phyloP scores from a whole-genome alignment of 1,140 invertebrate species.

The Drosophila neocordata region DNA sequence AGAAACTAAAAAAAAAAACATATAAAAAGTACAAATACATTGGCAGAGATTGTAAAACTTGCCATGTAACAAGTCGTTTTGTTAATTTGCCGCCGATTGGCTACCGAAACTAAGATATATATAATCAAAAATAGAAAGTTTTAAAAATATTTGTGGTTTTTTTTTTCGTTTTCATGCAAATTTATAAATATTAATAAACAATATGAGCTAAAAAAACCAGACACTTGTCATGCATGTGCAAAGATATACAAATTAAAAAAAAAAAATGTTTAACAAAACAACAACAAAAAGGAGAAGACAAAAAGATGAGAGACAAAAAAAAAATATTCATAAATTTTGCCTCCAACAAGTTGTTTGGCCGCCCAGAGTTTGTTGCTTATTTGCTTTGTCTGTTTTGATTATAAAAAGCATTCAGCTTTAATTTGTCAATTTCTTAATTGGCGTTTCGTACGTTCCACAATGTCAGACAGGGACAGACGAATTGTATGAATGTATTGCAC shows the following conservation, averaged over 20 bases:
- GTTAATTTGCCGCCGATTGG: conserved; percentile 82
- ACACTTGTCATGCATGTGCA: conserved; percentile 17
- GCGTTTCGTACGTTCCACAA: conserved; percentile 78
- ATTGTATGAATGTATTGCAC: background rate
- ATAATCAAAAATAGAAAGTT: conserved; percentile 59
- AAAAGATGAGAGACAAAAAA: conserved; percentile 23
- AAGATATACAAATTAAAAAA: conserved; percentile 26
- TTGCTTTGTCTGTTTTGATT: conserved; percentile 81
- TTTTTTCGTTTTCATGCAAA: conserved; percentile 36
- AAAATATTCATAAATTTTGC: conserved; percentile 64
- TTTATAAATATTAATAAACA: conserved; percentile 15
- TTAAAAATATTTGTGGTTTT: background rate
- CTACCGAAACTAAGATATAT: conserved; percentile 50
- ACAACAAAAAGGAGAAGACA: conserved; percentile 49
- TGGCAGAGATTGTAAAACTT: conserved; percentile 69
- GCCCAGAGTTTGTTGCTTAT: conserved; percentile 53
- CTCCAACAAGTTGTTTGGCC: conserved; percentile 47
- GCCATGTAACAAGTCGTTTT: conserved; percentile 75
- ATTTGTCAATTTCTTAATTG: conserved; percentile 82
- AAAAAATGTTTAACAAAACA: conserved; percentile 41
- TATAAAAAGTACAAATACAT: conserved; percentile 36
- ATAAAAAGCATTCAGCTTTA: conserved; percentile 81
- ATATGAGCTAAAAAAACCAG: background rate
- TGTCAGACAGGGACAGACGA: conserved; percentile 6
- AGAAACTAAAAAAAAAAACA: conserved; percentile 14